Evolutionary conservation across 2,113 vertebrate genomes (phyloP), one percentile per base, ranked within the genome.

Genomic region (Bungarus multicinctus): DNA sequence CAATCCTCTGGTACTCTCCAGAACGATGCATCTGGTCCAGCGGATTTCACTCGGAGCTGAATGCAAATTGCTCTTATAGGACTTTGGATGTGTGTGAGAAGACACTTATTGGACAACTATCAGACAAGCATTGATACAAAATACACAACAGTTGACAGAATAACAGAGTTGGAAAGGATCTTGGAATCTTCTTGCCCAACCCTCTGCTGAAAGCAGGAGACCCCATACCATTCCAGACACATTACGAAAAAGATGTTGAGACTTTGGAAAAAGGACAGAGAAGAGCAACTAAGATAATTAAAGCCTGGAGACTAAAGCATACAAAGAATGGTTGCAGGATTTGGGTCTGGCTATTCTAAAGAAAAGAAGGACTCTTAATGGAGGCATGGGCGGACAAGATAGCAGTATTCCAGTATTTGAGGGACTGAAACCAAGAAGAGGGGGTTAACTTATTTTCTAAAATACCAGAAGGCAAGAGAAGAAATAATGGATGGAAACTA

Each of bases 1-100:
- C 16, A 39, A 16, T 18, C n/a, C 18, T 39, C 20, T 7, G 3
- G 34, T 22, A 22, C 34, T 97, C 96, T 94, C 95, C 92, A 97
- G 97, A 98, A 98, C 97, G 98, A 98, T 97, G 97, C 97, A 96
- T 93, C 93, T 95, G 96, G 96, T 97, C 97, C 97, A 97, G 97
- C 97, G 97, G 97, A 98, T 97, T 98, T 97, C 95, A 96, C 95
- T 97, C 96, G 95, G 97, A 97, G 97, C 97, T 94, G 95, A 97
- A 98, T 97, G 96, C 96, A 98, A 98, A 98, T 97, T 97, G 95
- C 94, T 94, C 96, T 96, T 93, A 96, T 97, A 97, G 97, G 97
- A 97, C 97, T 97, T 97, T 93, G 88, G 97, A 34, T 2, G 7
- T 96, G 96, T 97, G 97, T 95, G 96, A 97, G 97, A 97, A 98